Percentiles rank a stretch among this genome's conserved stretches.
Evolutionary conservation across 2,888 invertebrate genomes (phyloP).

Genomic region (Camponotus fellah): DNA sequence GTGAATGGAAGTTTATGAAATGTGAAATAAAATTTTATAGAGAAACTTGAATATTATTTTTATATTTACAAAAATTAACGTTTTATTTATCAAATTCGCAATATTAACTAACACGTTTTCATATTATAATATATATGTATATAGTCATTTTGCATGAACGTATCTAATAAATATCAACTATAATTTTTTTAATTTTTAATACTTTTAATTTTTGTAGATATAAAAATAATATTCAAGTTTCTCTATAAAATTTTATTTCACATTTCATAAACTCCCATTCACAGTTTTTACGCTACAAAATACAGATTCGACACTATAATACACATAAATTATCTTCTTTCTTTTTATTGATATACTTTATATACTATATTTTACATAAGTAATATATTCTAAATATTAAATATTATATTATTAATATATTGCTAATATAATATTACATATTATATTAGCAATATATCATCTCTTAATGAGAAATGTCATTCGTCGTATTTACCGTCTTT

Average conservation of each 20-base stretch:
- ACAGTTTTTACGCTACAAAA: background rate
- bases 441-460: too few relatives aligned
- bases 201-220: background rate
- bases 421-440: slow-evolving; percentile 1
- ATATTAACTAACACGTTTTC: slow-evolving; percentile 6
- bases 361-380: background rate
- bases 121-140: background rate
- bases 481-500: slow-evolving; percentile 19
- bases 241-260: slow-evolving; percentile 8
- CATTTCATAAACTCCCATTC: background rate
- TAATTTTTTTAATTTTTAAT: too few relatives aligned
- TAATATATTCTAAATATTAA: too few relatives aligned
- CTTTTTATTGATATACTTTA: too few relatives aligned
- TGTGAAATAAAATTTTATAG: slow-evolving; percentile 3
- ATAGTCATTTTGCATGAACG: slow-evolving; percentile 6
- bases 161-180: slow-evolving; percentile 16
- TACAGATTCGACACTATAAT: background rate
- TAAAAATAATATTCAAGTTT: slow-evolving; percentile 21
- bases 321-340: background rate
- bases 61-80: background rate
- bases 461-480: background rate
- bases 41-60: slow-evolving; percentile 21
- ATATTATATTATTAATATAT: too few relatives aligned
- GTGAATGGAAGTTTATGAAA: background rate
- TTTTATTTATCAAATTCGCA: background rate